Conservation (phyloP, 2,113 vertebrate species). For the Terrapene triunguis region DNA sequence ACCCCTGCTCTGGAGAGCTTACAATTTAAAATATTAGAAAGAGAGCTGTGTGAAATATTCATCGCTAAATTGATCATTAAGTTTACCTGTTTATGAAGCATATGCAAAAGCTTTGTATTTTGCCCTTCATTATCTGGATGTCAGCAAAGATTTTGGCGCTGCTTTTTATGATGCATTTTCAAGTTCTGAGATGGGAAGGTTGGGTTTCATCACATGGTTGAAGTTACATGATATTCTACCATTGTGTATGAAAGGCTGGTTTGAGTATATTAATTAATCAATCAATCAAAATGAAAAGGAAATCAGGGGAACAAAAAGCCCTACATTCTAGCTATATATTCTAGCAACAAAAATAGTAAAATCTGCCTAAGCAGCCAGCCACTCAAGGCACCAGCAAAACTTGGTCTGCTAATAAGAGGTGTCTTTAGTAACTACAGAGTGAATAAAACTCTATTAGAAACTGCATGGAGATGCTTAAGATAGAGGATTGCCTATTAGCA, state of each 20-base stretch:
- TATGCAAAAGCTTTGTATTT: too few species aligned
- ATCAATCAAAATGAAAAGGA: not conserved
- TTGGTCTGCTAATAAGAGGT: not conserved
- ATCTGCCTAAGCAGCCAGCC: constrained; percentile 28
- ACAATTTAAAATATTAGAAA: too few species aligned
- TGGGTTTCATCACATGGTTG: not conserved
- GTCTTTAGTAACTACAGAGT: not conserved
- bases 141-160: not conserved
- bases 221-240: not conserved
- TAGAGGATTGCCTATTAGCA: not conserved
- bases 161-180: not conserved
- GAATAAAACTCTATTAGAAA: not conserved
- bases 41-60: too few species aligned
- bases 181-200: not conserved
- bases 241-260: not conserved
- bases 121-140: not conserved
- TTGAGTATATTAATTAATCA: not conserved
- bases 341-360: not conserved
- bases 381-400: constrained; percentile 47
- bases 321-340: not conserved
- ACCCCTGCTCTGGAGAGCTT: too few species aligned
- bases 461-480: not conserved
- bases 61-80: too few species aligned
- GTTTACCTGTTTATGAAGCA: too few species aligned
- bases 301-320: constrained; percentile 2